Percentiles rank a stretch among this genome's conserved stretches.
phyloP scores from a whole-genome alignment of 2,797 vertebrate genomes.

The Trachurus trachurus region DNA sequence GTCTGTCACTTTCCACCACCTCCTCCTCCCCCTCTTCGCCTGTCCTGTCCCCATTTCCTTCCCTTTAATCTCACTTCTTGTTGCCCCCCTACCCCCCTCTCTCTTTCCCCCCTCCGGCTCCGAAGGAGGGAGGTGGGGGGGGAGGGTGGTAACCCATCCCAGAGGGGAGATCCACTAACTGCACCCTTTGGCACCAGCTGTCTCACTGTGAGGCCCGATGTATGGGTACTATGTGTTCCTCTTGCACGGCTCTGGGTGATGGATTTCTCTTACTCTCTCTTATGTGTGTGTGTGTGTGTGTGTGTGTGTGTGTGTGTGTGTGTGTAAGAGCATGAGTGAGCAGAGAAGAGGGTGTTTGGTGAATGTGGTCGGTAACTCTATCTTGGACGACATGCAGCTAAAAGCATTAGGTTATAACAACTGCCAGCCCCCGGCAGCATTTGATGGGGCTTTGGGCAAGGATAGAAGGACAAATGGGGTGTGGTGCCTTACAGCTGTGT shows the following conservation, averaged over 20 bases:
- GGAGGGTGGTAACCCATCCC: conserved; percentile 59
- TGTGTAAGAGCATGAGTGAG: conserved; percentile 20
- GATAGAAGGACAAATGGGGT: conserved; percentile 70
- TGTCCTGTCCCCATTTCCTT: conserved; percentile 57
- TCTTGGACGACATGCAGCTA: conserved; percentile 71
- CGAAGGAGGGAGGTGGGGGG: conserved; percentile 30
- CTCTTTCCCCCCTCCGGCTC: conserved; percentile 42
- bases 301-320: conserved; percentile 28
- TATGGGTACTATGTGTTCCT: conserved; percentile 37
- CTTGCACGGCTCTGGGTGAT: conserved; percentile 50
- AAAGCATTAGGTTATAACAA: conserved; percentile 79
- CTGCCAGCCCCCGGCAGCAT: conserved; percentile 70
- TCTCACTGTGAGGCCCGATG: conserved; percentile 63
- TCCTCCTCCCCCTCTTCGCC: not conserved
- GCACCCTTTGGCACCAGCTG: conserved; percentile 79
- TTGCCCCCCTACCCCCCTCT: conserved; percentile 50
- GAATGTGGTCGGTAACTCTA: conserved; percentile 76
- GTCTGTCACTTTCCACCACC: conserved; percentile 32
- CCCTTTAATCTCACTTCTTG: conserved; percentile 64
- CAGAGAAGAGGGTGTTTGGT: conserved; percentile 54
- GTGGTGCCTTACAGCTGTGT: conserved; percentile 66
- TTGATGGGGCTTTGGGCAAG: conserved; percentile 62
- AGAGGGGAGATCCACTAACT: conserved; percentile 72
- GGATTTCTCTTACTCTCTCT: conserved; percentile 15
- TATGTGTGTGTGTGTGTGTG: conserved; percentile 33